A percentile compares a stretch with the other conserved stretches of the same genome.
Evolutionary conservation across 2,797 vertebrate species (phyloP).

Genomic region (Lagothrix lagotricha): DNA sequence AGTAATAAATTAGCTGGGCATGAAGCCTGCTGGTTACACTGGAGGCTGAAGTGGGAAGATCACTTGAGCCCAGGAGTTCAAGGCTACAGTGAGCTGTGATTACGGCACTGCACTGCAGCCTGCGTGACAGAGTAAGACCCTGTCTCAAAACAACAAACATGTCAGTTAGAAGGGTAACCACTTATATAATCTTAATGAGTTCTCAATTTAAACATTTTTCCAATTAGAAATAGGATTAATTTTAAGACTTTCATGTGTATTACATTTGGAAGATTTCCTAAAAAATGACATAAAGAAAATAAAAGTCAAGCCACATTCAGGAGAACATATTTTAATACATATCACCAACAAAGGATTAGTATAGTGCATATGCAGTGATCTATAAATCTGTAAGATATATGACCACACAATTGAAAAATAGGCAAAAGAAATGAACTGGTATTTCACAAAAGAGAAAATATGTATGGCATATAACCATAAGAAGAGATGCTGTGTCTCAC

Average conservation of each 20-base stretch:
- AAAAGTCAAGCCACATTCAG: background rate
- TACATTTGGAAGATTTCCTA: too few relatives aligned
- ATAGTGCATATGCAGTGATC: background rate
- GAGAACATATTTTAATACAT: background rate
- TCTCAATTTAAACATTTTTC: constrained; percentile 53
- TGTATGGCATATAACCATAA: background rate
- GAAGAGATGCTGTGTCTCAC: background rate
- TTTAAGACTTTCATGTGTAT: constrained; percentile 9
- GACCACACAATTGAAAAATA: background rate
- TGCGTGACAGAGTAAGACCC: too few relatives aligned
- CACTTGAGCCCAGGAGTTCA: too few relatives aligned
- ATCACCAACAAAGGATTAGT: background rate
- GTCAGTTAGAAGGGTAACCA: constrained; percentile 46
- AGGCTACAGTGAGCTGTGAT: too few relatives aligned
- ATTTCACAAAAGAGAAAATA: background rate
- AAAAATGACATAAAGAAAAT: background rate
- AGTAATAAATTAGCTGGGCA: too few relatives aligned
- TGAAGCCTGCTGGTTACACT: too few relatives aligned
- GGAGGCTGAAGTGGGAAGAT: too few relatives aligned
- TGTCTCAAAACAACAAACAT: background rate
- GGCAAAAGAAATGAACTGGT: background rate
- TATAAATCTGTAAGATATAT: background rate
- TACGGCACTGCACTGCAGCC: background rate
- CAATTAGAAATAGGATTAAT: constrained; percentile 1
- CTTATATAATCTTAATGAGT: constrained; percentile 19